phyloP scores from a whole-genome alignment of 2,797 vertebrate genomes.

The Fratercula arctica region DNA sequence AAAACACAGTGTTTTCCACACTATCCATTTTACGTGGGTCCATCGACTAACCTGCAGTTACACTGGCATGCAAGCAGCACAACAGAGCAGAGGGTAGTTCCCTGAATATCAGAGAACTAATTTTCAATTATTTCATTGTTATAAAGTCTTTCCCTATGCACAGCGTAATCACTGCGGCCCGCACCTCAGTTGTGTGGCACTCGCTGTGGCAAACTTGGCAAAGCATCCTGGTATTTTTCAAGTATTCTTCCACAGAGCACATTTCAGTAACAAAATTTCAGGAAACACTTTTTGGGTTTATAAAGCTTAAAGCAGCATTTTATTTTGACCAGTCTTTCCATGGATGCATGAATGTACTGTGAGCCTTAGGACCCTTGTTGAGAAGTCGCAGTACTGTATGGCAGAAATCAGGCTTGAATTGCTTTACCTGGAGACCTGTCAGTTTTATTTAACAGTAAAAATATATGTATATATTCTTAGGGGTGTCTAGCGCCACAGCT shows the following conservation, averaged over 20 bases:
- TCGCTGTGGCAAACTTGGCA: neutral
- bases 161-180: no score
- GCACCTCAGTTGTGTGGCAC: neutral
- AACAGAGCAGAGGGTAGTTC: neutral
- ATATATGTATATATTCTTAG: neutral
- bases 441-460: neutral
- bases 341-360: neutral
- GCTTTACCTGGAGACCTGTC: constrained; percentile 37
- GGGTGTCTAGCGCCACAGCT: neutral
- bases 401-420: constrained; percentile 26
- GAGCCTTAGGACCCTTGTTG: neutral
- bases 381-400: neutral
- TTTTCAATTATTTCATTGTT: neutral
- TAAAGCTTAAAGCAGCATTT: constrained; percentile 13
- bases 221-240: neutral
- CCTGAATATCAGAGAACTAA: neutral
- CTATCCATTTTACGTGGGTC: neutral
- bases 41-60: neutral
- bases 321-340: constrained; percentile 16
- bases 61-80: neutral
- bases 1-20: neutral
- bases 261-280: neutral
- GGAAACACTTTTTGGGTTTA: neutral
- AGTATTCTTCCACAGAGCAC: neutral
- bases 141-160: neutral